These are phyloP conservation scores for Bos taurus DNA, from an alignment of 2,113 vertebrate species.

Conservation along the genomic window ARS-UCD2.0 NC_037330.1:115151001-115151500, in stretches of 20 bases:
- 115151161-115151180: neutral
- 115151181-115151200: neutral
- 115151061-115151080: neutral
- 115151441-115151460: neutral
- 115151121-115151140: neutral
- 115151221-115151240: fast-evolving
- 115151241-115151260: neutral
- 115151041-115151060: fast-evolving
- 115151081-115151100: neutral
- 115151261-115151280: neutral
- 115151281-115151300: fast-evolving
- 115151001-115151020: too few species aligned
- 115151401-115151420: neutral
- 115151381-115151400: neutral
- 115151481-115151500: neutral
- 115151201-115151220: neutral
- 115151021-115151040: fast-evolving
- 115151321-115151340: too few species aligned
- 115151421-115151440: neutral
- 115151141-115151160: neutral
- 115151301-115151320: fast-evolving
- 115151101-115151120: neutral
- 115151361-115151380: neutral
- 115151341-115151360: fast-evolving
- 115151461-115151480: neutral